Conservation (phyloP, 1,140 invertebrate species). For the Apolygus lucorum region DNA sequence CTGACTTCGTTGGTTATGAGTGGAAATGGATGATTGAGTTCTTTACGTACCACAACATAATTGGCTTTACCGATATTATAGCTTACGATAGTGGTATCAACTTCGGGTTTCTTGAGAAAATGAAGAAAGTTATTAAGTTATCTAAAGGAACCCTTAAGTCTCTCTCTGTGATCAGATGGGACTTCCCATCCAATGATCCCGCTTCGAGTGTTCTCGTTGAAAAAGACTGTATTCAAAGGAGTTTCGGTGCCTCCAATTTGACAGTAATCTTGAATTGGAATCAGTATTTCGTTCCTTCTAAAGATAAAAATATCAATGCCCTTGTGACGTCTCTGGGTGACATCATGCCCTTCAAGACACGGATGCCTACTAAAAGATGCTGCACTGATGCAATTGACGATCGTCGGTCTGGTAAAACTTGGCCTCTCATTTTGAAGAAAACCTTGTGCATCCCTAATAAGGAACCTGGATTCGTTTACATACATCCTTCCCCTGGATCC, state of each 20-base stretch:
- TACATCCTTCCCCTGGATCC: not conserved
- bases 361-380: not conserved
- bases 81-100: not conserved
- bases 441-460: not conserved
- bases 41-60: not conserved
- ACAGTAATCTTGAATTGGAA: not conserved
- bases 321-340: not conserved
- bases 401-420: not conserved
- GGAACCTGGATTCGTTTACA: not conserved
- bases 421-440: not conserved
- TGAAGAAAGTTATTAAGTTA: not conserved
- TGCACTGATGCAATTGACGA: not conserved
- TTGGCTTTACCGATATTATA: not conserved
- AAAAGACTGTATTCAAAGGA: not conserved
- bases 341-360: not conserved
- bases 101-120: not conserved
- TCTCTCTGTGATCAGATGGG: not conserved
- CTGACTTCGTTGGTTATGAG: not conserved
- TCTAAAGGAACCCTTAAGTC: not conserved
- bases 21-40: constrained; percentile 1
- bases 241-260: not conserved
- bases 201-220: not conserved
- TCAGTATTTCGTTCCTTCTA: not conserved
- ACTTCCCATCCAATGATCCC: not conserved
- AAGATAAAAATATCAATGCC: not conserved